Evolutionary conservation across 2,113 vertebrate genomes (phyloP).

Genomic region (Thalassarche chlororhynchos): DNA sequence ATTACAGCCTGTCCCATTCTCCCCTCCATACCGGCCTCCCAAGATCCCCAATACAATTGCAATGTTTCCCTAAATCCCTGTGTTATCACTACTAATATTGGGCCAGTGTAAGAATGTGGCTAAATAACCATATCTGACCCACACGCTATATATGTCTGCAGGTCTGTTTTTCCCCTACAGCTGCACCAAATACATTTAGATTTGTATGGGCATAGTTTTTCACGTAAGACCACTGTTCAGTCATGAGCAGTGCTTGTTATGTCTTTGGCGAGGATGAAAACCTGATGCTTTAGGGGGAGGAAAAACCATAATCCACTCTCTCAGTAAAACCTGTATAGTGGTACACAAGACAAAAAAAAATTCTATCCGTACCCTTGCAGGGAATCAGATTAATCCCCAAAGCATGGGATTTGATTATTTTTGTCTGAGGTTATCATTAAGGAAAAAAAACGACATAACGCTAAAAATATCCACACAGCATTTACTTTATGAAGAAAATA

Average conservation of each 20-base stretch:
- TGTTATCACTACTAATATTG: not conserved
- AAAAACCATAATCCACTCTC: constrained; percentile 30
- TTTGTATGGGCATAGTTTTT: not conserved
- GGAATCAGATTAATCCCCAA: constrained; percentile 72
- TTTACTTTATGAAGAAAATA: constrained; percentile 62
- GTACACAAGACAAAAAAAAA: constrained; percentile 12
- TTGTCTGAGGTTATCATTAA: constrained; percentile 71
- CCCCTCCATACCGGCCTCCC: accelerated
- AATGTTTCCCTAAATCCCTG: not conserved
- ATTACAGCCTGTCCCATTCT: not conserved
- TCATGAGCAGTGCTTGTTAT: not conserved
- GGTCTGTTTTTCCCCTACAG: not conserved
- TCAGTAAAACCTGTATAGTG: constrained; percentile 29
- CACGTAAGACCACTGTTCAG: not conserved
- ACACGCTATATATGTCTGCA: not conserved
- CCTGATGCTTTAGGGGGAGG: not conserved
- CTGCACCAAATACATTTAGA: not conserved
- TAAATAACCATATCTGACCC: not conserved
- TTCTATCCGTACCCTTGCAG: constrained; percentile 44
- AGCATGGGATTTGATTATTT: constrained; percentile 72
- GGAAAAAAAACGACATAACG: constrained; percentile 36
- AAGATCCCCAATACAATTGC: not conserved
- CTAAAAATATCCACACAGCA: constrained; percentile 48
- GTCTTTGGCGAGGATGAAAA: not conserved
- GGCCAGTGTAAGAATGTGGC: not conserved